These are phyloP conservation scores for Peromyscus maniculatus DNA, from an alignment of 2,113 vertebrate genomes.

Conservation along the genomic window DNA sequence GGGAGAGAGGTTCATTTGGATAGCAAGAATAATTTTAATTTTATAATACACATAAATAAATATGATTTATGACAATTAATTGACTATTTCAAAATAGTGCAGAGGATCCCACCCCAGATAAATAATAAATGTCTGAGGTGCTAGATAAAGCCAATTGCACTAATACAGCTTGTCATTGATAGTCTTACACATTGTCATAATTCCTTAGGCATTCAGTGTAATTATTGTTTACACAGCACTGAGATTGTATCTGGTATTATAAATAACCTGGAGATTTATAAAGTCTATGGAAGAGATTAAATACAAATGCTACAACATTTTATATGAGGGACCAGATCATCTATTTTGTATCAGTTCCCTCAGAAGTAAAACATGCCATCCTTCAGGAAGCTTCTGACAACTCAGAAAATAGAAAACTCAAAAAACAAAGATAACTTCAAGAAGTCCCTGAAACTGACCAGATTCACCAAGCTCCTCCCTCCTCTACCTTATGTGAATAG, in stretches of 20 bases:
- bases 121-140: neutral
- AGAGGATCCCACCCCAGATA: neutral
- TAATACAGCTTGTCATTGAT: too few species aligned
- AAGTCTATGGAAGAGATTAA: neutral
- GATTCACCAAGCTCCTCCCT: neutral
- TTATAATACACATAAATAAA: neutral
- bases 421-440: neutral
- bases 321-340: neutral
- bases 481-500: neutral
- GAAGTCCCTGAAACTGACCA: neutral
- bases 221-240: neutral
- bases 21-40: neutral
- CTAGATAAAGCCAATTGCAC: neutral
- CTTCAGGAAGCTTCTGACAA: neutral
- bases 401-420: neutral
- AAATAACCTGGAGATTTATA: neutral
- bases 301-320: neutral
- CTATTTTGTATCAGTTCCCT: neutral
- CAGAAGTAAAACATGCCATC: neutral
- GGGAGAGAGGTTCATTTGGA: neutral
- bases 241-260: neutral
- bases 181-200: neutral
- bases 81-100: neutral
- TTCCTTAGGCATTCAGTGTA: neutral
- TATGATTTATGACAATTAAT: neutral